Base-by-base conservation (phyloP, 2,797 vertebrate species). In the Eulemur mongoz region DNA sequence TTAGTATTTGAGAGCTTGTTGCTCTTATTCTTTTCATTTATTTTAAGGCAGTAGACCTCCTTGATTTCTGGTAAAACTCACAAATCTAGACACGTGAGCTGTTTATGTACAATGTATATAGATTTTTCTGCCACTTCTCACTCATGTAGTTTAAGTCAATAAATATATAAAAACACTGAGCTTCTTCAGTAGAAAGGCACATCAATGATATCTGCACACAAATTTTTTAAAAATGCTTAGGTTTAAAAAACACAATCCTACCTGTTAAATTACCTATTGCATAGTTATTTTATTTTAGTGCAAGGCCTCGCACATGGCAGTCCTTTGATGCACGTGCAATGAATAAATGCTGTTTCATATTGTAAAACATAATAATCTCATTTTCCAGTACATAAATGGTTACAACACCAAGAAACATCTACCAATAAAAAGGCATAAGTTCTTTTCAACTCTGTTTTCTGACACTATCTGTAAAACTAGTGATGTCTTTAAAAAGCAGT, bases 11-110 rank as follows among this genome's bases (percentile, higher is more conserved):
- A 32, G 40, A 90, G 23, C 10, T 30, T 88, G 65, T n/a, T 65
- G 12, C 30, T 87, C 48, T 82, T 45, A 48, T n/a, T 87, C 17
- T 78, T 89, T 90, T 79, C 43, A 87, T 63, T 79, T 93, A 81
- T 88, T 81, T 86, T 85, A 94, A 92, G 8, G 43, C 27, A 88
- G 50, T 17, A 50, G n/a, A 80, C 17, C 5, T 73, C 63, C 84
- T 69, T 35, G 20, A 12, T 93, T 92, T 90, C 76, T 75, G 75
- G 35, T 40, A 90, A 95, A 94, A 91, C 22, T 75, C 18, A n/a
- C 52, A 14, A 54, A 35, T 86, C 20, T 50, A 78, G 30, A 59
- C 27, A 54, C 11, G 20, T 79, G 23, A 89, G 38, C 27, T 57
- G n/a, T 78, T 91, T 78, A 40, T 35, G 22, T 65, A 84, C 90